These are phyloP conservation scores for Cetonia aurata DNA, from an alignment of 2,888 invertebrate genomes.

Conservation along the genomic window DNA sequence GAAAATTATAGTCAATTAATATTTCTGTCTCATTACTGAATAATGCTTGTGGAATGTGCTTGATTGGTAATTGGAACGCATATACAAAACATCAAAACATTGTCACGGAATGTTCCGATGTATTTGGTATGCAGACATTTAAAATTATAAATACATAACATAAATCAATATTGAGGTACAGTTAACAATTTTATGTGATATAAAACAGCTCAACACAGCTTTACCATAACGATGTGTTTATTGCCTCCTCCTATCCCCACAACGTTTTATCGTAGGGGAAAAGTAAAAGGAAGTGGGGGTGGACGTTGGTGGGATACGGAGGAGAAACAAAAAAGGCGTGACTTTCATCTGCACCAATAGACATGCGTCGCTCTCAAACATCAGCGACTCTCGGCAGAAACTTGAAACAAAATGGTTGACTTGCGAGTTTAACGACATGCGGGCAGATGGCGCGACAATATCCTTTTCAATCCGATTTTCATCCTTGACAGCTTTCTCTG, in stretches of 20 bases:
- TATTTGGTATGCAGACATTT: slow-evolving; percentile 48
- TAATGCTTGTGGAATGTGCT: no score
- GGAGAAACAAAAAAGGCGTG: slow-evolving; percentile 61
- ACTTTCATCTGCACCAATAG: slow-evolving; percentile 66
- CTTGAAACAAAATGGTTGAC: slow-evolving; percentile 75
- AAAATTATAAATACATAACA: slow-evolving; percentile 57
- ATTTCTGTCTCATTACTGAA: no score
- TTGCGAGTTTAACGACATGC: slow-evolving; percentile 54
- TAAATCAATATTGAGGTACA: slow-evolving; percentile 66
- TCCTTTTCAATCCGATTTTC: slow-evolving; percentile 12
- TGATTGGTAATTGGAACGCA: no score
- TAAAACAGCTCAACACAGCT: slow-evolving; percentile 66
- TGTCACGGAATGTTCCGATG: slow-evolving; percentile 4
- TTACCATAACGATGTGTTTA: slow-evolving; percentile 68
- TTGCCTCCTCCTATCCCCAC: slow-evolving; percentile 59
- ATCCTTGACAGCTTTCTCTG: background rate
- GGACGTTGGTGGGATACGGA: slow-evolving; percentile 52
- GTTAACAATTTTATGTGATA: slow-evolving; percentile 66
- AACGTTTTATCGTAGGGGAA: slow-evolving; percentile 53
- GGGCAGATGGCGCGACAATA: slow-evolving; percentile 66
- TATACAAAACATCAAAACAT: background rate
- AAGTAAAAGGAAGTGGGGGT: slow-evolving; percentile 50
- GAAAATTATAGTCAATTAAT: no score
- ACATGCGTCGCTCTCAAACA: slow-evolving; percentile 67
- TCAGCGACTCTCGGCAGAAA: slow-evolving; percentile 66